Evolutionary conservation across 2,113 vertebrate genomes (phyloP).

Genomic region (Xiphophorus maculatus): DNA sequence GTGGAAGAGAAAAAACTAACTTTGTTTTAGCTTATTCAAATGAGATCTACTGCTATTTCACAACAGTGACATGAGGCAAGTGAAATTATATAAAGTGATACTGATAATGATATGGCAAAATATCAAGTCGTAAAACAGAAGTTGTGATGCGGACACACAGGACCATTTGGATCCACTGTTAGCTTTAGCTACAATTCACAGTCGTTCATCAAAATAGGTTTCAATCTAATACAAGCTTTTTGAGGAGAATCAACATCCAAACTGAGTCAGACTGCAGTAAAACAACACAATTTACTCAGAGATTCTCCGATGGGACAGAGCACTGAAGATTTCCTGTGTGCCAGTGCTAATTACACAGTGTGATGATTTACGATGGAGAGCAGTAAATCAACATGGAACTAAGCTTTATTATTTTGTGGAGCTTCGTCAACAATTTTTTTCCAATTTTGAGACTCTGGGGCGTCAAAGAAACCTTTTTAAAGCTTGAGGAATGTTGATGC

Average conservation of each 20-base stretch:
- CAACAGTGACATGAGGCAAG: conserved; percentile 17
- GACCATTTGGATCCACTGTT: neutral
- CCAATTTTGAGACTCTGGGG: conserved; percentile 33
- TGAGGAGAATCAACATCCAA: neutral
- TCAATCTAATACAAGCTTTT: conserved; percentile 3
- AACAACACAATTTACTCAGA: conserved; percentile 25
- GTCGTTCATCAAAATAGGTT: conserved; percentile 2
- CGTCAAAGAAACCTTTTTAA: conserved; percentile 42
- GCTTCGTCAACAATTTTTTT: neutral
- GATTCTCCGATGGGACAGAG: conserved; percentile 40
- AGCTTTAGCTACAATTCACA: neutral
- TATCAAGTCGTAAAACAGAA: conserved; percentile 19
- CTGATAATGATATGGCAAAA: neutral
- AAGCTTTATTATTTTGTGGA: conserved; percentile 36
- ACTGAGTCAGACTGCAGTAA: conserved; percentile 7
- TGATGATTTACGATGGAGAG: conserved; percentile 46
- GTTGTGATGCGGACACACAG: neutral
- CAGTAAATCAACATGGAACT: conserved; percentile 60
- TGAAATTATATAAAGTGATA: conserved; percentile 21
- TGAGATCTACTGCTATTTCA: neutral
- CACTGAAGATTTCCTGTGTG: conserved; percentile 20
- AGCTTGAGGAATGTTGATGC: conserved; percentile 72
- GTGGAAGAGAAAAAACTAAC: neutral
- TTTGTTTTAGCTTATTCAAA: neutral
- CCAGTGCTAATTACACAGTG: conserved; percentile 51